Base-by-base conservation (phyloP, 2,888 invertebrate species). In the Neocrepidodera transversa region DNA sequence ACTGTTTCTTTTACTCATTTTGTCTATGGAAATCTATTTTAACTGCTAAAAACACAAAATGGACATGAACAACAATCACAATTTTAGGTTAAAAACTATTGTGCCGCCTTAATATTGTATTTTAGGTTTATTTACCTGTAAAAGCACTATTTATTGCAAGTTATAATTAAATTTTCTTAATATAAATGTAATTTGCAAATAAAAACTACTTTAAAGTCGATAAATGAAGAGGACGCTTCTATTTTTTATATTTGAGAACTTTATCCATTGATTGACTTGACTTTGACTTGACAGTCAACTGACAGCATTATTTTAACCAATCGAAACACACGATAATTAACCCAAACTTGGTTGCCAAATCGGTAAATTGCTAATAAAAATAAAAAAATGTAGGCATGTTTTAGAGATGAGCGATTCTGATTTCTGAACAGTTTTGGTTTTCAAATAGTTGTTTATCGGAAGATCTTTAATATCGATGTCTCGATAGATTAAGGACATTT, bases 1-100 rank as follows among this genome's bases (percentile, higher is more conserved):
- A 45, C 72, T 73, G 49, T 64, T 74, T 43, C 68, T 63, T 65
- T 71, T 73, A 57, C 71, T 74, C 70, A 70, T 70, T 30, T 55
- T 14, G 28, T 32, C 30, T 23, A 20, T 50, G 13, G 14, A 49
- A 36, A 16, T 5, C 4, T 8, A 3, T 11, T 30, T 35, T n/a
- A 18, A 13, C 2, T 13, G 3, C 13, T 48, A 35, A 17, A 35
- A 35, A 11, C 7, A 1, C 2, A 35, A 48, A 48, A 18, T 5
- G 11, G 4, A 10, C 17, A 13, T 0, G 11, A 11, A 20, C 11
- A 23, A 43, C 11, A 3, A 1, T 45, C n/a, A 26, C 2, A 17
- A 30, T 43, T 42, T 16, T 20, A 43, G 53, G 53, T 53, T 53
- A 53, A 43, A 50, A 42, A 20, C 11, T 23, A 53, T 6, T 6